phyloP scores from a whole-genome alignment of 2,113 vertebrate genomes.

The Plecturocebus donacophilus region DNA sequence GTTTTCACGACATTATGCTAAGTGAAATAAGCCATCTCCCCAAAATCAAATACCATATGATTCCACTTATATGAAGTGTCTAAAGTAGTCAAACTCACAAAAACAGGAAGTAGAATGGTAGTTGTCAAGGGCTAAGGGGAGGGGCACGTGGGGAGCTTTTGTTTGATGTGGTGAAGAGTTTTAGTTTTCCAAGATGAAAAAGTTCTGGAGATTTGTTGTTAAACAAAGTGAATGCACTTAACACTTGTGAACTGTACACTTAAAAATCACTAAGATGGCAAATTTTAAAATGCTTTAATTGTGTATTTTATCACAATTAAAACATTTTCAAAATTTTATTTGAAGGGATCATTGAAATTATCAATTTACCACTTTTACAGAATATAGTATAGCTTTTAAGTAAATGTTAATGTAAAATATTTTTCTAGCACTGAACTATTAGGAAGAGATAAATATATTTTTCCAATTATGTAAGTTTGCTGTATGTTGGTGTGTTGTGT shows the following conservation, averaged over 20 bases:
- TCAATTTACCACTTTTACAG: conserved; percentile 63
- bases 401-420: conserved; percentile 56
- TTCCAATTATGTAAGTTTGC: conserved; percentile 18
- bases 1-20: background rate
- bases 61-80: background rate
- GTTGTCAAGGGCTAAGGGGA: background rate
- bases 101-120: background rate
- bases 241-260: background rate
- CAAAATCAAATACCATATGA: background rate
- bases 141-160: background rate
- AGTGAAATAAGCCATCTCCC: background rate
- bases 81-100: background rate
- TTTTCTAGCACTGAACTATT: conserved; percentile 46
- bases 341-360: conserved; percentile 39
- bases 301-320: background rate
- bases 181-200: background rate
- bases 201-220: background rate
- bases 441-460: conserved; percentile 46
- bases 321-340: background rate
- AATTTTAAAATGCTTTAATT: too few species aligned
- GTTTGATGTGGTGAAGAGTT: background rate
- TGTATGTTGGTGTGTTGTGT: background rate
- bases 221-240: background rate
- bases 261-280: background rate
- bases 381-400: conserved; percentile 57